Conservation (phyloP, 2,888 invertebrate genomes). For the Troides oblongomaculatus region DNA sequence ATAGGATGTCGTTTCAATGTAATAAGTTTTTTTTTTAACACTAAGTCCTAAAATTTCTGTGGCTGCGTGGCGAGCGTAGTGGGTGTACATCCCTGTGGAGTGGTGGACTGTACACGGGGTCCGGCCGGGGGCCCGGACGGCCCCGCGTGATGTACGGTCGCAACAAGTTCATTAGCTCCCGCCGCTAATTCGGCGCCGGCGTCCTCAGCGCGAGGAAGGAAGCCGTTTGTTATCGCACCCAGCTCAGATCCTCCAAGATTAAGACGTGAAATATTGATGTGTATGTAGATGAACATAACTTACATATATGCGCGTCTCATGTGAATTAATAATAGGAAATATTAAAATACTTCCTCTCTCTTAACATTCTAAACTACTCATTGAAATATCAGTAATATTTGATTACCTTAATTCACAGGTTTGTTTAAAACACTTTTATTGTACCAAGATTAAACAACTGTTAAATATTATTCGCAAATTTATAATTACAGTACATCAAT, state of each 20-base stretch:
- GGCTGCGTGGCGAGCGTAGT: not conserved
- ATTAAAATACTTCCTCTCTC: too few relatives aligned
- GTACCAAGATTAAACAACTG: too few relatives aligned
- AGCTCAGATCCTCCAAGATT: conserved; percentile 24
- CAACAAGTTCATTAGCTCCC: conserved; percentile 62
- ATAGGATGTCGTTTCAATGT: too few relatives aligned
- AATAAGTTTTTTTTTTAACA: too few relatives aligned
- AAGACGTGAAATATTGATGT: conserved; percentile 12
- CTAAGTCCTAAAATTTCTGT: not conserved
- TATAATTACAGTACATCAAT: too few relatives aligned
- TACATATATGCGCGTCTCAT: not conserved
- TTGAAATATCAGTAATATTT: too few relatives aligned
- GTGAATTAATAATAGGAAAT: too few relatives aligned
- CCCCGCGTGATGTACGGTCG: conserved; percentile 51
- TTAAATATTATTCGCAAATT: too few relatives aligned
- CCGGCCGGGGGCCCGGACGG: conserved; percentile 51
- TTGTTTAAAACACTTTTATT: too few relatives aligned
- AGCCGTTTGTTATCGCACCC: conserved; percentile 46
- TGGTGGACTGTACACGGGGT: conserved; percentile 51
- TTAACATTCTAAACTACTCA: too few relatives aligned
- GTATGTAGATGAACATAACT: not conserved
- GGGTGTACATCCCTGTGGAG: conserved; percentile 32
- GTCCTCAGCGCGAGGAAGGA: conserved; percentile 41
- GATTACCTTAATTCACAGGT: too few relatives aligned
- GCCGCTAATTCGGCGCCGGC: conserved; percentile 50